These are phyloP conservation scores for Solenodon paradoxus DNA, from an alignment of 2,113 vertebrate species.

Conservation along the genomic window DNA sequence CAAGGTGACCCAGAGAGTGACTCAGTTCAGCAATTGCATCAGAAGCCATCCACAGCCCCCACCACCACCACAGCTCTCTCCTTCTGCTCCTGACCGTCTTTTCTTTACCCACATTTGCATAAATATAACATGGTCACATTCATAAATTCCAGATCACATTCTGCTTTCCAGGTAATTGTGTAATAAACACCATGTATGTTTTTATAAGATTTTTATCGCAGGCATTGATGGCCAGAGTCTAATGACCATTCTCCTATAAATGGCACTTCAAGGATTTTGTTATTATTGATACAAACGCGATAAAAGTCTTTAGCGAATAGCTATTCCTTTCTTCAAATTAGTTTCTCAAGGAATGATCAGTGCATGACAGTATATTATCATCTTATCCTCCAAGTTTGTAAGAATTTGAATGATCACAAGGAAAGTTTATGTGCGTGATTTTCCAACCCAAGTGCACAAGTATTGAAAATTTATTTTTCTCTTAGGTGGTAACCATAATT, in stretches of 20 bases:
- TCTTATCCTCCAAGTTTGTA: not conserved
- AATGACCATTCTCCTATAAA: not conserved
- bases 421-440: not conserved
- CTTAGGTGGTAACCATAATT: not conserved
- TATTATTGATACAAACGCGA: not conserved
- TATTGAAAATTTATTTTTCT: not conserved
- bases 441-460: not conserved
- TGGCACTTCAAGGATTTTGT: not conserved
- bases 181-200: not conserved
- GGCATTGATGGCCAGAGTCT: not conserved
- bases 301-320: not conserved
- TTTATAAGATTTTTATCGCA: not conserved
- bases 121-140: not conserved
- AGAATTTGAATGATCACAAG: not conserved
- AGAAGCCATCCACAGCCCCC: not conserved
- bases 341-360: not conserved
- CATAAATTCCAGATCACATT: not conserved
- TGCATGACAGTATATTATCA: not conserved
- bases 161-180: not conserved
- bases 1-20: not conserved
- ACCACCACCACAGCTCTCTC: not conserved
- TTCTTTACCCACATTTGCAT: not conserved
- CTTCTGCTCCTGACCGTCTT: not conserved
- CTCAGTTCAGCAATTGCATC: not conserved
- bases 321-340: not conserved